phyloP scores from a whole-genome alignment of 2,113 vertebrate genomes.

The Collichthys lucidus region DNA sequence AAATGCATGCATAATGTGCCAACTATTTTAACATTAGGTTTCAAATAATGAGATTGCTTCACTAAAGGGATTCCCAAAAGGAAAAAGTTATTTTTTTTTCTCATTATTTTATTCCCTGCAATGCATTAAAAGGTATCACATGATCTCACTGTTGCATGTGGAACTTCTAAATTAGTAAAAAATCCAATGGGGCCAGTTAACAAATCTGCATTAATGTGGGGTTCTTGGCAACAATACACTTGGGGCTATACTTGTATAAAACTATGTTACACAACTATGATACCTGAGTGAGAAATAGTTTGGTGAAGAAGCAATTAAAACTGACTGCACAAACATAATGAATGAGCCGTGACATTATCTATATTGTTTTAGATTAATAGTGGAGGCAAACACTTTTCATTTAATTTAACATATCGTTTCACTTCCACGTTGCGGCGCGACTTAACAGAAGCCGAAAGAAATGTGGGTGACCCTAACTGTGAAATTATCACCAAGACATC shows the following conservation, averaged over 20 bases:
- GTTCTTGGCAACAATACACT: neutral
- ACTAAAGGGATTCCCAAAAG: neutral
- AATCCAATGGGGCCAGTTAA: slow-evolving; percentile 6
- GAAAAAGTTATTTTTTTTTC: neutral
- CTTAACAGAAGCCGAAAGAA: slow-evolving; percentile 50
- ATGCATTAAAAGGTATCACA: neutral
- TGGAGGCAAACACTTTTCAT: slow-evolving; percentile 53
- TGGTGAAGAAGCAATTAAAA: slow-evolving; percentile 54
- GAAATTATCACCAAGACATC: slow-evolving; percentile 67
- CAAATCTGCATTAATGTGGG: neutral
- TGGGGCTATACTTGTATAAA: neutral
- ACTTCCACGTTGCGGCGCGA: slow-evolving; percentile 46
- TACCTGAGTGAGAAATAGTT: neutral
- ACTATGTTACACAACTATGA: neutral
- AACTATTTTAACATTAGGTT: slow-evolving; percentile 1
- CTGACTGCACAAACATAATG: slow-evolving; percentile 36
- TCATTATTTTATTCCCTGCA: neutral
- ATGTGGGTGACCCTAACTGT: slow-evolving; percentile 63
- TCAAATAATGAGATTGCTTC: slow-evolving; percentile 9
- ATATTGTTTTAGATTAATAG: slow-evolving; percentile 53
- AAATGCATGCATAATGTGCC: slow-evolving; percentile 14
- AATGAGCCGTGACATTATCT: slow-evolving; percentile 46
- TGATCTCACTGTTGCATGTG: neutral
- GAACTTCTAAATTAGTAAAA: slow-evolving; percentile 8
- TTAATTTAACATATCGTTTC: slow-evolving; percentile 69